Evolutionary conservation across 2,113 vertebrate species (phyloP).

Genomic region (Larimichthys crocea): DNA sequence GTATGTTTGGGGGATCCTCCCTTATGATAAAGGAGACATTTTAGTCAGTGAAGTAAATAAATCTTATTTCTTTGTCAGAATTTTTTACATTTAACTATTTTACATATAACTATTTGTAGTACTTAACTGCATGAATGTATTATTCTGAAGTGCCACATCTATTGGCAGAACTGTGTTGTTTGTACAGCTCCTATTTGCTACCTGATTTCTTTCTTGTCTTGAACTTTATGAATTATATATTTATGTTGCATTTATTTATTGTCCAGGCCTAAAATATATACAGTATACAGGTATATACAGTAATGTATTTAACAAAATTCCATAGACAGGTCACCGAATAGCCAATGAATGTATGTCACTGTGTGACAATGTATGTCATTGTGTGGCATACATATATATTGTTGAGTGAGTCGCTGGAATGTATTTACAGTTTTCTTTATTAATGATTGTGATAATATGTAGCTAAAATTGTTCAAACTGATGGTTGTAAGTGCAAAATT

Average conservation of each 20-base stretch:
- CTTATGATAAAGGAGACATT: neutral
- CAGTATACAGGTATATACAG: neutral
- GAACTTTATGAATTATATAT: conserved; percentile 31
- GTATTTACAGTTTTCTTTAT: conserved; percentile 28
- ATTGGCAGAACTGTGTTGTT: conserved; percentile 22
- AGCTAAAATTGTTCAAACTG: neutral
- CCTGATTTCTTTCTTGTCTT: conserved; percentile 37
- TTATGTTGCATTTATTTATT: conserved; percentile 67
- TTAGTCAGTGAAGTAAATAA: neutral
- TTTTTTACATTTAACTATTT: conserved; percentile 7
- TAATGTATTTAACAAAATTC: conserved; percentile 9
- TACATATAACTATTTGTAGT: conserved; percentile 1
- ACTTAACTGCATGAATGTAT: conserved; percentile 23
- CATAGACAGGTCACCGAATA: conserved; percentile 21
- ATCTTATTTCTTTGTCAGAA: neutral
- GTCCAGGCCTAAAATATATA: conserved; percentile 7
- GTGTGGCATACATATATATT: conserved; percentile 3
- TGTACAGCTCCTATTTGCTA: conserved; percentile 28
- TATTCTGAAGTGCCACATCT: conserved; percentile 5
- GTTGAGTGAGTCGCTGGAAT: conserved; percentile 24
- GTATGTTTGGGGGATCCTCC: neutral
- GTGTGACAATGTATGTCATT: conserved; percentile 32
- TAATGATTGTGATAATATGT: neutral
- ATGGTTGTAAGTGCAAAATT: neutral
- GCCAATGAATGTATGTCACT: conserved; percentile 44